Evolutionary conservation across 2,888 invertebrate species (phyloP).

Genomic region (Cantharis flavilabris): DNA sequence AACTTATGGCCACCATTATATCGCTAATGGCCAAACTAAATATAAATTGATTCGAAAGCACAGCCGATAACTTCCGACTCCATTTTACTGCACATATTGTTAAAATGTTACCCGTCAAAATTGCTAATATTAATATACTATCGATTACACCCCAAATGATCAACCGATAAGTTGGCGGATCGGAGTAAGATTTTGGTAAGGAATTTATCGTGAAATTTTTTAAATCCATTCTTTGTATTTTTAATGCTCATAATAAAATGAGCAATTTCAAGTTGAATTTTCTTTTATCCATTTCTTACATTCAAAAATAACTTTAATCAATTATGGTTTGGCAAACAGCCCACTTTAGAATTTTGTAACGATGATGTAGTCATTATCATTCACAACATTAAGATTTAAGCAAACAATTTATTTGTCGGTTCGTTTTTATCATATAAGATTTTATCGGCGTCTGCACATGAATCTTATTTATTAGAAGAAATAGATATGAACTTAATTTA

Average conservation of each 20-base stretch:
- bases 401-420: background rate
- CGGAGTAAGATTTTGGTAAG: background rate
- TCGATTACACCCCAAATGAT: conserved; percentile 17
- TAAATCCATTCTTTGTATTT: background rate
- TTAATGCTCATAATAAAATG: background rate
- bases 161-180: background rate
- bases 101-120: conserved; percentile 71
- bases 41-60: conserved; percentile 78
- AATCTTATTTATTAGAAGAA: background rate
- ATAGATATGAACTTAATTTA: background rate
- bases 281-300: background rate
- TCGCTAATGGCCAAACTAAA: conserved; percentile 80
- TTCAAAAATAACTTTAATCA: background rate
- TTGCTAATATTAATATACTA: conserved; percentile 12
- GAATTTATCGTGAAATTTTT: background rate
- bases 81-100: conserved; percentile 75
- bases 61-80: conserved; percentile 69
- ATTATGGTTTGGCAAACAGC: background rate
- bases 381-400: background rate
- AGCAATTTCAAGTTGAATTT: background rate
- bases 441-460: background rate
- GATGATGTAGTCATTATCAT: background rate
- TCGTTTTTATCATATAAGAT: background rate
- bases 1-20: conserved; percentile 74
- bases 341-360: background rate